These are phyloP conservation scores for Drosophila pegasa DNA, from an alignment of 2,888 invertebrate species.

Conservation along the genomic window DNA sequence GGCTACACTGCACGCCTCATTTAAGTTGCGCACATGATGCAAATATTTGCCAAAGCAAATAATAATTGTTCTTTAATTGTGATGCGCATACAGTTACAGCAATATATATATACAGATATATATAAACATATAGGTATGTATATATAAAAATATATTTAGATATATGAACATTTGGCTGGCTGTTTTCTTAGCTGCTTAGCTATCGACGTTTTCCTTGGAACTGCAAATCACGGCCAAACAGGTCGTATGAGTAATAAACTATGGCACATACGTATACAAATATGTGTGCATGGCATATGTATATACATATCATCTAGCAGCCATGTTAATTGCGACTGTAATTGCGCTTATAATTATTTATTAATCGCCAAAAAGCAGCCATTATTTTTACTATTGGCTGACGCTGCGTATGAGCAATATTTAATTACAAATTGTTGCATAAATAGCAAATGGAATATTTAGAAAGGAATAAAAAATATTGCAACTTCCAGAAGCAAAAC, in stretches of 20 bases:
- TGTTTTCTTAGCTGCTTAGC: constrained; percentile 12
- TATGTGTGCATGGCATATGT: not conserved
- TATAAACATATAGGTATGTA: not conserved
- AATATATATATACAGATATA: not conserved
- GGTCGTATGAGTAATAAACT: constrained; percentile 53
- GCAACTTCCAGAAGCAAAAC: not conserved
- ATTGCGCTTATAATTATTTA: constrained; percentile 33
- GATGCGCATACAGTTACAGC: constrained; percentile 5
- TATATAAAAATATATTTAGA: not conserved
- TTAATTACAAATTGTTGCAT: not conserved
- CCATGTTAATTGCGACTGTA: constrained; percentile 5
- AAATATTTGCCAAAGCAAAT: constrained; percentile 61
- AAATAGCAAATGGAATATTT: not conserved
- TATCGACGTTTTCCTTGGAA: constrained; percentile 44
- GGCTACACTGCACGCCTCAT: constrained; percentile 48
- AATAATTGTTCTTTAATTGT: constrained; percentile 64
- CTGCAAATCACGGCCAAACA: constrained; percentile 36
- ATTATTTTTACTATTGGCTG: constrained; percentile 8
- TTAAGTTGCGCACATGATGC: constrained; percentile 57
- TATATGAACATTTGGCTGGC: not conserved
- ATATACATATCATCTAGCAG: constrained; percentile 3
- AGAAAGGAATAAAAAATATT: not conserved
- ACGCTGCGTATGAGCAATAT: constrained; percentile 48
- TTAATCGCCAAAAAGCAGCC: constrained; percentile 37
- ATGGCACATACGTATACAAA: not conserved